A percentile compares a stretch with the other conserved stretches of the same genome.
These are phyloP conservation scores for Pelecanoides urinatrix DNA, from an alignment of 2,113 vertebrate species.

Conservation along the genomic window DNA sequence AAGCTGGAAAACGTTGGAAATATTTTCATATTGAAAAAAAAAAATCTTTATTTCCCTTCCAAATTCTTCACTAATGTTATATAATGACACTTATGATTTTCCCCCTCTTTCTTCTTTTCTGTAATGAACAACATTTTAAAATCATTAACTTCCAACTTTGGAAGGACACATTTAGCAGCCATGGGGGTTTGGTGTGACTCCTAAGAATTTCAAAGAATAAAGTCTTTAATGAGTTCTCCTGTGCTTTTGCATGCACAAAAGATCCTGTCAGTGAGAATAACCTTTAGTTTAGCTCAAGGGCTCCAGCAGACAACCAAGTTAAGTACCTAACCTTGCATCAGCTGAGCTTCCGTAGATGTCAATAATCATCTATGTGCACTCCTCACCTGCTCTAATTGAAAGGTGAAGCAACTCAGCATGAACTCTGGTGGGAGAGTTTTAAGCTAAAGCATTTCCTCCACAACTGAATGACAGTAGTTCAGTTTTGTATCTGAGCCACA, in stretches of 20 bases:
- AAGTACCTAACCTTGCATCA: slow-evolving; percentile 18
- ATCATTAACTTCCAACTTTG: not conserved
- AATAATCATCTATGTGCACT: not conserved
- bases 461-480: not conserved
- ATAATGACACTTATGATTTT: not conserved
- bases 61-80: not conserved
- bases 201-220: not conserved
- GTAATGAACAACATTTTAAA: not conserved
- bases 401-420: not conserved
- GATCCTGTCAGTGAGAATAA: not conserved
- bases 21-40: not conserved
- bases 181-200: not conserved
- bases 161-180: not conserved
- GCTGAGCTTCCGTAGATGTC: not conserved
- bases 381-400: slow-evolving; percentile 6
- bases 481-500: not conserved
- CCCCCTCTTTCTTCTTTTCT: not conserved
- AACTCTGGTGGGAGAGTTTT: not conserved
- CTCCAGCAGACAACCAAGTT: not conserved
- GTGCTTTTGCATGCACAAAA: not conserved
- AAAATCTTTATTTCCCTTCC: not conserved
- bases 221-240: slow-evolving; percentile 24
- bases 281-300: slow-evolving; percentile 34
- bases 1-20: not conserved
- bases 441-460: not conserved